Evolutionary conservation across 1,140 invertebrate species (phyloP).

Genomic region (Steinernema khuongi): DNA sequence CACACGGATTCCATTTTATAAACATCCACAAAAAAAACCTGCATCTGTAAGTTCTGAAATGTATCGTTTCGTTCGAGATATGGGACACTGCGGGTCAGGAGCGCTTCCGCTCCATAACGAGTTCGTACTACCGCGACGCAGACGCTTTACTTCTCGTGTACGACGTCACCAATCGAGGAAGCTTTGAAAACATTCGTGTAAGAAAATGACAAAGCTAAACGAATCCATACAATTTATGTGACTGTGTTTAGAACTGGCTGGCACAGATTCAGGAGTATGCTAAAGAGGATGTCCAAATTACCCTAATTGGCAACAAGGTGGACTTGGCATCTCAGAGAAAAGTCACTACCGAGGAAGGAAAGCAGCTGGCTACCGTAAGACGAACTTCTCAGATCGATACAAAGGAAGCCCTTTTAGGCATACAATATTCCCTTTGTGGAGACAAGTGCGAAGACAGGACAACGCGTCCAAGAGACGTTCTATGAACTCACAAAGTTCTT

Average conservation of each 20-base stretch:
- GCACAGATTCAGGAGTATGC: conserved; percentile 54
- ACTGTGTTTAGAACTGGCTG: conserved; percentile 53
- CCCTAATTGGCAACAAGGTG: conserved; percentile 56
- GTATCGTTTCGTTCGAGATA: conserved; percentile 66
- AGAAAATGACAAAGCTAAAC: background rate
- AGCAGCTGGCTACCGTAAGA: conserved; percentile 47
- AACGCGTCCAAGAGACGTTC: conserved; percentile 54
- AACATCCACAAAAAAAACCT: background rate
- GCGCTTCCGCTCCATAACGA: conserved; percentile 90
- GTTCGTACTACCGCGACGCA: conserved; percentile 93
- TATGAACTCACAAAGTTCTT: conserved; percentile 44
- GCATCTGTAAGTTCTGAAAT: background rate
- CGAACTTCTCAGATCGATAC: background rate
- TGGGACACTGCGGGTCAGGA: conserved; percentile 98
- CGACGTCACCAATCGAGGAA: conserved; percentile 92
- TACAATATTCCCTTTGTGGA: conserved; percentile 55
- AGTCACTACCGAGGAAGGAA: conserved; percentile 50
- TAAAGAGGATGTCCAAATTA: conserved; percentile 52
- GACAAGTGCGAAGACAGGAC: conserved; percentile 56
- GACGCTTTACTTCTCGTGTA: conserved; percentile 94
- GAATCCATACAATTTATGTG: background rate
- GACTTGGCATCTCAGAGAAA: conserved; percentile 50
- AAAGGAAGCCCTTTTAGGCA: conserved; percentile 35
- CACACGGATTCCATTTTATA: background rate
- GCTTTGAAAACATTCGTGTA: conserved; percentile 70